These are phyloP conservation scores for Porites lutea DNA, from an alignment of 64 coral and sea anemone genomes.

Conservation along the genomic window DNA sequence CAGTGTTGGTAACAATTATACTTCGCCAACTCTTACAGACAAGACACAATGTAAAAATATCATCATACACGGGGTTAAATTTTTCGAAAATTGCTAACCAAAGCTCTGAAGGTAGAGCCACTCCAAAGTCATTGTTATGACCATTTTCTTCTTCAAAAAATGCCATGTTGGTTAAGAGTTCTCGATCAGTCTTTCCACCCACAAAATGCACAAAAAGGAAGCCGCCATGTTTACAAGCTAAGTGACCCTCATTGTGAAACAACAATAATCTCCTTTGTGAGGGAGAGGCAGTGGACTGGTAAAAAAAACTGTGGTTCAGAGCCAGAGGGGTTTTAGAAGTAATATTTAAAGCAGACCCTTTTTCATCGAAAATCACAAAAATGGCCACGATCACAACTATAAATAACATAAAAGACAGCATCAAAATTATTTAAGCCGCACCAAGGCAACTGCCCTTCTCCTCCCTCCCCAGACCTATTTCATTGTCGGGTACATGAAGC, in stretches of 20 bases:
- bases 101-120: constrained; percentile 72
- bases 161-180: neutral
- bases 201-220: too few relatives aligned
- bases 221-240: constrained; percentile 14
- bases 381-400: too few relatives aligned
- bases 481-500: constrained; percentile 6
- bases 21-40: constrained; percentile 82
- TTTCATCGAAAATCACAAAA: too few relatives aligned
- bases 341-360: too few relatives aligned
- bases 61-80: constrained; percentile 79
- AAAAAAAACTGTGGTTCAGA: too few relatives aligned
- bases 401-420: neutral
- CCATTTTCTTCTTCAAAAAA: neutral
- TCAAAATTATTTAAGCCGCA: neutral
- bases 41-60: constrained; percentile 63
- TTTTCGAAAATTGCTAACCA: constrained; percentile 84
- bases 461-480: neutral
- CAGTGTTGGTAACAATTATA: constrained; percentile 53
- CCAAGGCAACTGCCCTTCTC: neutral
- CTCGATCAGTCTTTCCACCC: neutral
- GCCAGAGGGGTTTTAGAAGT: too few relatives aligned
- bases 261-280: neutral
- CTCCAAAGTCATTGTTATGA: neutral
- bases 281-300: neutral
- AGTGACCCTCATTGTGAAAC: neutral